Conservation (phyloP, 2,888 invertebrate genomes). For the Tetragonula carbonaria region DNA sequence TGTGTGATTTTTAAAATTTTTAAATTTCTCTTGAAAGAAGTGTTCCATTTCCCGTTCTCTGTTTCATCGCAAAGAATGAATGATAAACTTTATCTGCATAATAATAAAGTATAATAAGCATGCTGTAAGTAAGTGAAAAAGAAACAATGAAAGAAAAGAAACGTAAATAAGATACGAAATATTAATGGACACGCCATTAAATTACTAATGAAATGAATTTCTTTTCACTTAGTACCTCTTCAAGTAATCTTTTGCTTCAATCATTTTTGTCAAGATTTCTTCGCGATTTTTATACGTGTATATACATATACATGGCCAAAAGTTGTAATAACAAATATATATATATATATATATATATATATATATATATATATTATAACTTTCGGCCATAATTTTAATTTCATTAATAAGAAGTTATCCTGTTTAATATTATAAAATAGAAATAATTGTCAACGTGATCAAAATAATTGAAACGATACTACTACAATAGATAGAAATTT, state of each 20-base stretch:
- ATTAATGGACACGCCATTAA: no score
- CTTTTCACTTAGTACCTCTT: no score
- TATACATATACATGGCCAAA: no score
- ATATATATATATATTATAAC: no score
- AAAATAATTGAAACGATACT: background rate
- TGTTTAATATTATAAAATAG: background rate
- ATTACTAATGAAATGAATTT: background rate
- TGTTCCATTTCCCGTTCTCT: background rate
- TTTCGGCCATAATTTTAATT: background rate
- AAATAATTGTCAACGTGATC: background rate
- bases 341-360: no score
- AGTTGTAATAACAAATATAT: no score
- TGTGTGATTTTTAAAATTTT: background rate
- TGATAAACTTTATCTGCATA: slow-evolving; percentile 1
- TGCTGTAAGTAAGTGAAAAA: no score
- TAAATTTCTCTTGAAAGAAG: background rate
- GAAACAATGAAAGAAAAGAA: background rate
- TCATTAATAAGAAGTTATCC: background rate
- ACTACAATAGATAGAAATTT: background rate
- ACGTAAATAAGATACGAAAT: background rate
- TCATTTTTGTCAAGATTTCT: no score
- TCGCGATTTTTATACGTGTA: no score
- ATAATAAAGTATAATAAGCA: no score
- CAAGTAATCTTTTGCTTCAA: no score
- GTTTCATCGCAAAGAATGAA: no score